A percentile compares a stretch with the other conserved stretches of the same genome.
Evolutionary conservation across 2,888 invertebrate genomes (phyloP).

Genomic region (Cantharis nigra): DNA sequence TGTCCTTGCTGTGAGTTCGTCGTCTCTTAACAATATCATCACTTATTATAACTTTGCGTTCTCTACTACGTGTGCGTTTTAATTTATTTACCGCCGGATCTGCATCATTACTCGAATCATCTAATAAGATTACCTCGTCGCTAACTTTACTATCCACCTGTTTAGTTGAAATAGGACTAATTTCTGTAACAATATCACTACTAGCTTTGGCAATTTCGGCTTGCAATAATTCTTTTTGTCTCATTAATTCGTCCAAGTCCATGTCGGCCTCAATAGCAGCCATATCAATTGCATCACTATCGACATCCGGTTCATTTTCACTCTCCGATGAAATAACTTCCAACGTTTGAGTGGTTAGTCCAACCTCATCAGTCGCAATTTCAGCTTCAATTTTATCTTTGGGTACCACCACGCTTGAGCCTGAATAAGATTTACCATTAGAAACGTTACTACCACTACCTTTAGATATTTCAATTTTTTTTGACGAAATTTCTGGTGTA

Average conservation of each 20-base stretch:
- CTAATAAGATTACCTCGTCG: constrained; percentile 66
- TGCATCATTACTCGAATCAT: constrained; percentile 66
- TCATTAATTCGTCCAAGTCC: constrained; percentile 87
- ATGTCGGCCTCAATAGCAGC: constrained; percentile 82
- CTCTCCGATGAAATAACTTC: constrained; percentile 73
- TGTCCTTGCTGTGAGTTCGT: constrained; percentile 26
- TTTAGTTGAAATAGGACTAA: constrained; percentile 39
- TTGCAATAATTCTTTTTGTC: constrained; percentile 82
- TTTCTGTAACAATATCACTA: constrained; percentile 56
- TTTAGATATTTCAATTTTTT: constrained; percentile 39
- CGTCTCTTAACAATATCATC: constrained; percentile 32
- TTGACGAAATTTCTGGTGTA: constrained; percentile 50
- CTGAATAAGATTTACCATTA: constrained; percentile 50
- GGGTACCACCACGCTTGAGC: constrained; percentile 30
- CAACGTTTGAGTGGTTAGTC: constrained; percentile 54
- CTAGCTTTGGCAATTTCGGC: constrained; percentile 76
- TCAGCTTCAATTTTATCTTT: constrained; percentile 43
- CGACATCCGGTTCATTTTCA: constrained; percentile 63
- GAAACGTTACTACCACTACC: constrained; percentile 42
- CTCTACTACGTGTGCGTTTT: constrained; percentile 54
- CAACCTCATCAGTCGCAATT: constrained; percentile 58
- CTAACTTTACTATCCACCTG: constrained; percentile 53
- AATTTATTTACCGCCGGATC: constrained; percentile 37
- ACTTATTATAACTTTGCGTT: constrained; percentile 51
- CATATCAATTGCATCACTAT: constrained; percentile 71